Evolutionary conservation across 2,113 vertebrate species (phyloP).

Genomic region (Notothenia rossii): DNA sequence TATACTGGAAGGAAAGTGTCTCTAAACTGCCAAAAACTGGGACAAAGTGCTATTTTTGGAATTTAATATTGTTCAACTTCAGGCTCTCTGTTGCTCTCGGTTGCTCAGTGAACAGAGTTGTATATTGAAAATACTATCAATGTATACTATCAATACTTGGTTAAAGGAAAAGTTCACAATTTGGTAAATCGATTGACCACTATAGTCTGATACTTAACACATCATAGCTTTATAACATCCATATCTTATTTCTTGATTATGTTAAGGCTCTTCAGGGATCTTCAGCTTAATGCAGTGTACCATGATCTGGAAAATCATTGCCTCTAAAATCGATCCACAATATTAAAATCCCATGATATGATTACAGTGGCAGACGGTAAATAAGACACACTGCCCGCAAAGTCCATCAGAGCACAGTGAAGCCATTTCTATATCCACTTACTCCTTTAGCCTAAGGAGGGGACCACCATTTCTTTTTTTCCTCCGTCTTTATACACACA

Average conservation of each 20-base stretch:
- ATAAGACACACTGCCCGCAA: slow-evolving; percentile 21
- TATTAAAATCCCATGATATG: slow-evolving; percentile 21
- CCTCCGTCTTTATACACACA: too few species aligned
- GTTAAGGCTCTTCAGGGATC: not conserved
- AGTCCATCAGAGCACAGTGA: slow-evolving; percentile 20
- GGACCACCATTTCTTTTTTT: not conserved
- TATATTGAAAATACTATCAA: slow-evolving; percentile 8
- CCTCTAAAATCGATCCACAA: slow-evolving; percentile 12
- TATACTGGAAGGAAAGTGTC: not conserved
- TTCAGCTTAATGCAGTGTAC: not conserved
- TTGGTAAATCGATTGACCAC: not conserved
- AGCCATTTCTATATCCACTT: slow-evolving; percentile 24
- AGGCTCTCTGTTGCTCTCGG: not conserved
- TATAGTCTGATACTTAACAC: not conserved
- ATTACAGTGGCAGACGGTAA: slow-evolving; percentile 37
- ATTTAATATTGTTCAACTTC: slow-evolving; percentile 47
- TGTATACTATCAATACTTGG: slow-evolving; percentile 7
- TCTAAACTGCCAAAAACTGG: slow-evolving; percentile 42
- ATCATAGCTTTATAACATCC: not conserved
- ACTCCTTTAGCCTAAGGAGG: slow-evolving; percentile 10
- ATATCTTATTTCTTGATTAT: not conserved
- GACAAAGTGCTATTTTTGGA: slow-evolving; percentile 51
- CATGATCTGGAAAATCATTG: slow-evolving; percentile 5
- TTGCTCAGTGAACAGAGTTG: slow-evolving; percentile 22
- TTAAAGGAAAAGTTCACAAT: not conserved